Percentiles rank a stretch among this genome's conserved stretches.
Evolutionary conservation across 2,113 vertebrate species (phyloP).

Genomic region (Cyphomyrus plagiostoma): DNA sequence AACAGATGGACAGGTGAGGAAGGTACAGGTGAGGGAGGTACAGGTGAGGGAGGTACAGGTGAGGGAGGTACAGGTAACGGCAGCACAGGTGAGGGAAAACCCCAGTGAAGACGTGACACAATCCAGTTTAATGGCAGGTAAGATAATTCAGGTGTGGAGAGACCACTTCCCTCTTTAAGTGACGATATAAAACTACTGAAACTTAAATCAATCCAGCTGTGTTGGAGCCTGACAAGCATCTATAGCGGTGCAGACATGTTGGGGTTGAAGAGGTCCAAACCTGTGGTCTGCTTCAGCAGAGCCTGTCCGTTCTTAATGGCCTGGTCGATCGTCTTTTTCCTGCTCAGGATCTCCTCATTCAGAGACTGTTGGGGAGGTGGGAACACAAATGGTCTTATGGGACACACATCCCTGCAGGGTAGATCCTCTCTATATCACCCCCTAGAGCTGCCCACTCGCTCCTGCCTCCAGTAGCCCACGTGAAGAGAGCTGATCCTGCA

Average conservation of each 20-base stretch:
- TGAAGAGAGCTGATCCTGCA: neutral
- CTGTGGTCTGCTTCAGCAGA: constrained; percentile 95
- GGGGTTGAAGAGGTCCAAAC: constrained; percentile 42
- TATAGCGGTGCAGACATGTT: neutral
- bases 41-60: neutral
- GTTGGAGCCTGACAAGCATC: neutral
- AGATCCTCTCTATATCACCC: neutral
- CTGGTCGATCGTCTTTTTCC: constrained; percentile 96
- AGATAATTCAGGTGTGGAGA: neutral
- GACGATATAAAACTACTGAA: neutral
- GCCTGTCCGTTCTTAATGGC: constrained; percentile 95
- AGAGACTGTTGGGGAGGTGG: constrained; percentile 63
- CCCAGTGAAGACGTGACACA: neutral
- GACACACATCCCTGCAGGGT: neutral
- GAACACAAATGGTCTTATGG: neutral
- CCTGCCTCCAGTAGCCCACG: too few species aligned
- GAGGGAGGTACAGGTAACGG: neutral
- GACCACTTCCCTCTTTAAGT: neutral
- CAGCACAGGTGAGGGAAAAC: neutral
- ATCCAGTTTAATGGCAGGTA: neutral
- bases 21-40: neutral
- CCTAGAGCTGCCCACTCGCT: too few species aligned
- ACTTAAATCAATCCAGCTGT: neutral
- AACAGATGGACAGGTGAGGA: neutral
- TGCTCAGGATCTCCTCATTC: constrained; percentile 91